Conservation (phyloP, 2,113 vertebrate genomes). For the Passer montanus region DNA sequence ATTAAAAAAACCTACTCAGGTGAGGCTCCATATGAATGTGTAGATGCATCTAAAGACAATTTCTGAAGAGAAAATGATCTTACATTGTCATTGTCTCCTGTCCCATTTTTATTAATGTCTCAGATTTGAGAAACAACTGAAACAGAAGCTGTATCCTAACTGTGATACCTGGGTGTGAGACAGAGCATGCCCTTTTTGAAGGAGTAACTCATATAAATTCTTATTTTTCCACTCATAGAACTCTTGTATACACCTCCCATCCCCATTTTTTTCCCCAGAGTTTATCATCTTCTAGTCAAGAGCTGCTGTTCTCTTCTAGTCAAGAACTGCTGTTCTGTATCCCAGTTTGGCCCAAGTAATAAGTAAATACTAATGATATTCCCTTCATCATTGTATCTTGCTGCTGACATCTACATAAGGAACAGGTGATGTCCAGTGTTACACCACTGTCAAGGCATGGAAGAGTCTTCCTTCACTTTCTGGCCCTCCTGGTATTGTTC, state of each 20-base stretch:
- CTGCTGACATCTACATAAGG: neutral
- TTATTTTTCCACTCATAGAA: neutral
- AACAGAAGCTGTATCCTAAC: neutral
- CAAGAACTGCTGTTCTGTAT: neutral
- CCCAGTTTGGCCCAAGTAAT: neutral
- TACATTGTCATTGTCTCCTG: neutral
- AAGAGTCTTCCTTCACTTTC: neutral
- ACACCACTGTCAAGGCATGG: neutral
- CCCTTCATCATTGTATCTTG: neutral
- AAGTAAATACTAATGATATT: neutral
- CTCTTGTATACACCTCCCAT: neutral
- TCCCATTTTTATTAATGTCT: neutral
- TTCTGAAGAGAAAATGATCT: neutral
- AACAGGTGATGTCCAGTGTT: neutral
- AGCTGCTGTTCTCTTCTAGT: neutral
- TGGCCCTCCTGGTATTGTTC: neutral
- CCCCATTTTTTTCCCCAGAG: neutral
- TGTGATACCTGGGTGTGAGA: neutral
- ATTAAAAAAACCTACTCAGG: neutral
- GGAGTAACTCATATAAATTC: neutral
- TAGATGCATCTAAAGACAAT: neutral
- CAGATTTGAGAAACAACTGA: neutral
- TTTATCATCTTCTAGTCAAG: neutral
- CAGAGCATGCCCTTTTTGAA: rapidly evolving
- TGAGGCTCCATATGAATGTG: neutral